These are phyloP conservation scores for Notoglanidium macrostoma DNA, from an alignment of 2,797 vertebrate genomes.

Conservation along the genomic window DNA sequence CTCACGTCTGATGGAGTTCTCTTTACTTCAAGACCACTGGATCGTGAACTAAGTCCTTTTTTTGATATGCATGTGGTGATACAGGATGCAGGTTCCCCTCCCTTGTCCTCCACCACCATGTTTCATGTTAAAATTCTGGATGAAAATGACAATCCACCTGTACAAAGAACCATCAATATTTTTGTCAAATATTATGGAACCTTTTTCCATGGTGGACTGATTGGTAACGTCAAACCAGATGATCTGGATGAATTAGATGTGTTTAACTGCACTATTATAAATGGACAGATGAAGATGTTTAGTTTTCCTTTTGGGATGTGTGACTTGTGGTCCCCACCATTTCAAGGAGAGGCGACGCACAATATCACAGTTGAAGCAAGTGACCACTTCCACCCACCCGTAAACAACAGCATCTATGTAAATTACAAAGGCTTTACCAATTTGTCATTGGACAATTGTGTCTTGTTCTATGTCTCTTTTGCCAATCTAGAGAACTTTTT, in stretches of 20 bases:
- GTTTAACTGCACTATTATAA: slow-evolving; percentile 74
- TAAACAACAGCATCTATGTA: slow-evolving; percentile 78
- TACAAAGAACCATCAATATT: slow-evolving; percentile 72
- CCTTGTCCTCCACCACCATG: slow-evolving; percentile 68
- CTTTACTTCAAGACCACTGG: slow-evolving; percentile 66
- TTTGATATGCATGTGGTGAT: slow-evolving; percentile 68
- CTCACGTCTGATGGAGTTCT: slow-evolving; percentile 74
- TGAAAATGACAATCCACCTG: slow-evolving; percentile 77
- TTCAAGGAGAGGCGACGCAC: slow-evolving; percentile 77
- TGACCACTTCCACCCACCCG: slow-evolving; percentile 72
- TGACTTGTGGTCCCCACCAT: slow-evolving; percentile 74
- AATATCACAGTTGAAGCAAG: slow-evolving; percentile 77
- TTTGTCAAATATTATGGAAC: slow-evolving; percentile 81
- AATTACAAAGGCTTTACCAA: slow-evolving; percentile 80
- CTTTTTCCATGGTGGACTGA: slow-evolving; percentile 75
- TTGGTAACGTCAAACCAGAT: slow-evolving; percentile 73
- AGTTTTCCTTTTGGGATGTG: slow-evolving; percentile 73
- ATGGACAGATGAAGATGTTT: slow-evolving; percentile 71
- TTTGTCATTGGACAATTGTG: slow-evolving; percentile 74
- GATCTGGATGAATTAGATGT: slow-evolving; percentile 72
- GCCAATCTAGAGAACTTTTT: slow-evolving; percentile 72
- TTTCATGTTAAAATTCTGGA: slow-evolving; percentile 72
- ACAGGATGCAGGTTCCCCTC: slow-evolving; percentile 73
- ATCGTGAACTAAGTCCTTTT: slow-evolving; percentile 68
- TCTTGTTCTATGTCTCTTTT: slow-evolving; percentile 74